Percentiles rank a stretch among this genome's conserved stretches.
phyloP scores from a whole-genome alignment of 1,140 invertebrate genomes.

The Apocrypta bakeri region DNA sequence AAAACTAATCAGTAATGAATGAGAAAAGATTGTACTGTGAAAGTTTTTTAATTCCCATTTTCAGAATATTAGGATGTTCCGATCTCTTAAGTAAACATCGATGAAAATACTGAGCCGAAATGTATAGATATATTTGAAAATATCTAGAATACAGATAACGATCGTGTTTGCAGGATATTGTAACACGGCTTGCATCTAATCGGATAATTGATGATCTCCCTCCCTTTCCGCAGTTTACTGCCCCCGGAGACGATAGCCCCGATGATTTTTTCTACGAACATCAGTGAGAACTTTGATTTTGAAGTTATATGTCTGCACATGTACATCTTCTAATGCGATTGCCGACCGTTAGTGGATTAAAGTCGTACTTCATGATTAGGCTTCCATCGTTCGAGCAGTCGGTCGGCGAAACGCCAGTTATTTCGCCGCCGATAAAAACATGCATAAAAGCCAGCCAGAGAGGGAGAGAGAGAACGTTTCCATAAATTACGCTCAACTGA shows the following conservation, averaged over 20 bases:
- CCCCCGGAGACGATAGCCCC: neutral
- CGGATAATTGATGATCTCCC: constrained; percentile 11
- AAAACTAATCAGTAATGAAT: no score
- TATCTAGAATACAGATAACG: neutral
- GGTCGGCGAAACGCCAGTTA: constrained; percentile 7
- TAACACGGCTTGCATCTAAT: constrained; percentile 3
- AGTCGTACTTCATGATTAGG: neutral
- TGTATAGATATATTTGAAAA: neutral
- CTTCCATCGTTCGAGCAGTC: neutral
- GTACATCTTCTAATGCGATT: neutral
- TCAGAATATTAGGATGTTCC: no score
- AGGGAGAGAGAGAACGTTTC: no score
- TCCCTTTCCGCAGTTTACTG: neutral
- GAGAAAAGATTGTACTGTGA: no score
- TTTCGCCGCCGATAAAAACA: neutral
- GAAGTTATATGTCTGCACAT: neutral
- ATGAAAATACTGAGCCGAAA: no score
- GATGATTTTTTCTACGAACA: neutral
- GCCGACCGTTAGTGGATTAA: constrained; percentile 16
- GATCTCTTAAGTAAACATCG: no score
- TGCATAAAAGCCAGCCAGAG: neutral
- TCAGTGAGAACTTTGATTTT: constrained; percentile 9
- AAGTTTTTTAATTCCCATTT: no score
- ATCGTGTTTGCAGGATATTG: neutral
- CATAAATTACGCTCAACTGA: neutral